Percentiles rank a stretch among this genome's conserved stretches.
These are phyloP conservation scores for Tipula helvola DNA, from an alignment of 2,888 invertebrate genomes.

Conservation along the genomic window DNA sequence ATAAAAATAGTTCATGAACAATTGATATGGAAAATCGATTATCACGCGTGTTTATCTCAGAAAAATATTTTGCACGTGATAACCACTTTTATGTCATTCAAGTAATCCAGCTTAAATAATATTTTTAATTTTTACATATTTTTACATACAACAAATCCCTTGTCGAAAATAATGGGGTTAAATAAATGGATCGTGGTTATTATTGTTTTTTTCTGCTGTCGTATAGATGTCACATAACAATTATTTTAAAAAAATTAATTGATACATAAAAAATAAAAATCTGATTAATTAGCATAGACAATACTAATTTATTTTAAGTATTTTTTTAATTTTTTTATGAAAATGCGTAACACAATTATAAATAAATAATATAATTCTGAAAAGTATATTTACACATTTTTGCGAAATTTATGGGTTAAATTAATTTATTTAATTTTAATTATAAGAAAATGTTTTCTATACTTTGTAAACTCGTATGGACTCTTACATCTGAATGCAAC, in stretches of 20 bases:
- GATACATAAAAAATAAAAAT: neutral
- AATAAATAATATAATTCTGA: neutral
- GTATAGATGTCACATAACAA: neutral
- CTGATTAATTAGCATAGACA: neutral
- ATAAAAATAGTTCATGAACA: no score
- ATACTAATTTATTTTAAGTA: neutral
- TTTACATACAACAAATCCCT: neutral
- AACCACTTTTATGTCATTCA: neutral
- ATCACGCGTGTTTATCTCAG: neutral
- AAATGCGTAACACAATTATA: neutral
- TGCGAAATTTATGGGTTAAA: neutral
- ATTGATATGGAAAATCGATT: neutral
- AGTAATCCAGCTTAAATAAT: neutral
- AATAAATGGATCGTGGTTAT: neutral
- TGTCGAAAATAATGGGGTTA: neutral
- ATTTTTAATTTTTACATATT: neutral
- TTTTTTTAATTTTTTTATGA: neutral
- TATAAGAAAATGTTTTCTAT: neutral
- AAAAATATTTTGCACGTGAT: neutral
- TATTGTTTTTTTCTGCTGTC: neutral
- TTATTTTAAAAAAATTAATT: neutral
- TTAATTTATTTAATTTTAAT: neutral
- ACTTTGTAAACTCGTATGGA: neutral
- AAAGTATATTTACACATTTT: neutral
- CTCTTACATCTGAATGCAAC: neutral